These are phyloP conservation scores for Epinotia bilunana DNA, from an alignment of 2,888 invertebrate species.

Conservation along the genomic window DNA sequence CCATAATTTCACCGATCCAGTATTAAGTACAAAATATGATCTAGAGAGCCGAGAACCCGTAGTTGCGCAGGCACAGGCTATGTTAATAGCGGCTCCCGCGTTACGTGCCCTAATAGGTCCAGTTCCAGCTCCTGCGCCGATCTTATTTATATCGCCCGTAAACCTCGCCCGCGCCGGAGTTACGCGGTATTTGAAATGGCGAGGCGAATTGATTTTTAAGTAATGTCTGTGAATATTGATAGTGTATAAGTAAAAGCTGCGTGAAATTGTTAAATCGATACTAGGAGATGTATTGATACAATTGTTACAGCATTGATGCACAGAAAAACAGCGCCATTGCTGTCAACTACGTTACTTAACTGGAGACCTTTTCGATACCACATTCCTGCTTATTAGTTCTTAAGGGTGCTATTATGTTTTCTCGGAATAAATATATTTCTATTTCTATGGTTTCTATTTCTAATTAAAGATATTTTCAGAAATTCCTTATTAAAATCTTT, in stretches of 20 bases:
- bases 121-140: conserved; percentile 72
- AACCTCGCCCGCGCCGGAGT: conserved; percentile 49
- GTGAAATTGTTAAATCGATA: neutral
- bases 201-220: conserved; percentile 21
- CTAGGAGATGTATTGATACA: neutral
- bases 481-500: no score
- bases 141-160: conserved; percentile 58
- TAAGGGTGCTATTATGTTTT: no score
- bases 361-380: no score
- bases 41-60: conserved; percentile 45
- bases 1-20: conserved; percentile 7
- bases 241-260: neutral
- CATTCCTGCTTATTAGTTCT: no score
- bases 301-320: no score
- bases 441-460: no score
- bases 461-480: no score
- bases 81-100: conserved; percentile 72
- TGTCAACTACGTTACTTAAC: no score
- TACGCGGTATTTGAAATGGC: conserved; percentile 27
- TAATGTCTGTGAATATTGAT: conserved; percentile 9
- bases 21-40: conserved; percentile 16
- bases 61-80: conserved; percentile 56
- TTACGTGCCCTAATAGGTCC: conserved; percentile 74
- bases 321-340: no score
- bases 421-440: no score